Evolutionary conservation across 2,797 vertebrate species (phyloP), one percentile per base, ranked within the genome.

Genomic region (Poeciliopsis paucimaculata): DNA sequence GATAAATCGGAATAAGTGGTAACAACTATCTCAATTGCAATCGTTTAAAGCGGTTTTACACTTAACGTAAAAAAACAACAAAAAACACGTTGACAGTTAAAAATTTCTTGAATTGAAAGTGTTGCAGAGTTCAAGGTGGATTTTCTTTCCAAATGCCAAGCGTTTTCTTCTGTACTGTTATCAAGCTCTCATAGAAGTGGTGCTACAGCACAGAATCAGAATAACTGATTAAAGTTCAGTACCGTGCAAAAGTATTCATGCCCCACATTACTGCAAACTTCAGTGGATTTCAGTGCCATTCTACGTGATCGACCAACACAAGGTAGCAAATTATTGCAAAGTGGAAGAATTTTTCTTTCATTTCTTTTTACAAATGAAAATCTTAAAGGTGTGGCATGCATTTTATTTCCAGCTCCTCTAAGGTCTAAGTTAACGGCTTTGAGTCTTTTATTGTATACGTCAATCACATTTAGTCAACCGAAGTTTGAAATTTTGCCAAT

Each of bases 131-230:
- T 41, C 36, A 4, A 41, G 11, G 23, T 41, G 64, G 20, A 41
- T 43, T 41, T 23, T 68, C 64, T 41, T 41, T 12, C 39, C 66
- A n/a, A 68, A 68, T 43, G 23, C 20, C 20, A 10, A 39, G 66
- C 26, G 39, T 20, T 70, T 26, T 8, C 66, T 41, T n/a, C 36
- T 70, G 36, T 39, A 26, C 46, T 68, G 77, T 77, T 74, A 84
- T 85, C 72, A 70, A 82, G 82, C 77, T 75, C 78, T 76, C 9
- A 45, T 77, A 43, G 39, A 83, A 66, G 39, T 73, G 79, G 39
- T 53, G n/a, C n/a, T 39, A 45, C 36, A 74, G 79, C 74, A 49
- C 7, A 75, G 79, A 73, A 55, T 72, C 78, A 57, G 60, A 60
- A 77, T 55, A 73, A 82, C 36, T 43, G 72, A 79, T 74, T 86